A percentile compares a stretch with the other conserved stretches of the same genome.
Conservation (phyloP, 2,888 invertebrate species). For the Drosophila subquinaria region DNA sequence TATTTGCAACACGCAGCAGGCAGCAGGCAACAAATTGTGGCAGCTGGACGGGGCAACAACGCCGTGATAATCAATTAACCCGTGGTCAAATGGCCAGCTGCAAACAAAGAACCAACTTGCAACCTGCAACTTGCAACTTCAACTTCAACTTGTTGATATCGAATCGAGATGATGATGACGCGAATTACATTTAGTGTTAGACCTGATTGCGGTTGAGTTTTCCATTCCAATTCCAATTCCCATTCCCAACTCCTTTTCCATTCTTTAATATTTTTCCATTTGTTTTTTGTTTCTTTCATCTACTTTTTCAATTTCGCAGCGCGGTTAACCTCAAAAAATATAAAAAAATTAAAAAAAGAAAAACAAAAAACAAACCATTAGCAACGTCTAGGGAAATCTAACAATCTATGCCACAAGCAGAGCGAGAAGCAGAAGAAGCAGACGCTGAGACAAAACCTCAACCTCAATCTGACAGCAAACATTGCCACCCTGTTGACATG, state of each 20-base stretch:
- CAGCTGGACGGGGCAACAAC: constrained; percentile 9
- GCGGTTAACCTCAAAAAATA: constrained; percentile 63
- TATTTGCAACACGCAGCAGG: constrained; percentile 15
- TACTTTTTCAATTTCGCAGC: constrained; percentile 52
- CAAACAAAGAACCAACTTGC: constrained; percentile 1
- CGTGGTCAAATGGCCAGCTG: constrained; percentile 58
- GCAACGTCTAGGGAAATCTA: constrained; percentile 40
- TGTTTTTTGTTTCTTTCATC: background rate
- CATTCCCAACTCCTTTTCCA: constrained; percentile 4
- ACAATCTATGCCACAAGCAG: constrained; percentile 24
- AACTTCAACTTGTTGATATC: background rate
- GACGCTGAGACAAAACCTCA: background rate
- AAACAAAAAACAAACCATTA: constrained; percentile 28
- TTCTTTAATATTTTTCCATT: constrained; percentile 2
- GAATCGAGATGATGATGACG: constrained; percentile 33
- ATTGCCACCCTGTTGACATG: constrained; percentile 28
- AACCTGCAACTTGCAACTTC: background rate
- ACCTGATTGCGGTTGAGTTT: constrained; percentile 47
- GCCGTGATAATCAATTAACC: constrained; percentile 77
- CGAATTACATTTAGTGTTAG: constrained; percentile 21
- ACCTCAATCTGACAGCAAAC: constrained; percentile 27
- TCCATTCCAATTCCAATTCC: constrained; percentile 2
- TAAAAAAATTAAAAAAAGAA: background rate
- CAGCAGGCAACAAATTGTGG: constrained; percentile 16
- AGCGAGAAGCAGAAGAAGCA: background rate